These are phyloP conservation scores for Cephus sareptanus DNA, from an alignment of 2,888 invertebrate species.

Conservation along the genomic window DNA sequence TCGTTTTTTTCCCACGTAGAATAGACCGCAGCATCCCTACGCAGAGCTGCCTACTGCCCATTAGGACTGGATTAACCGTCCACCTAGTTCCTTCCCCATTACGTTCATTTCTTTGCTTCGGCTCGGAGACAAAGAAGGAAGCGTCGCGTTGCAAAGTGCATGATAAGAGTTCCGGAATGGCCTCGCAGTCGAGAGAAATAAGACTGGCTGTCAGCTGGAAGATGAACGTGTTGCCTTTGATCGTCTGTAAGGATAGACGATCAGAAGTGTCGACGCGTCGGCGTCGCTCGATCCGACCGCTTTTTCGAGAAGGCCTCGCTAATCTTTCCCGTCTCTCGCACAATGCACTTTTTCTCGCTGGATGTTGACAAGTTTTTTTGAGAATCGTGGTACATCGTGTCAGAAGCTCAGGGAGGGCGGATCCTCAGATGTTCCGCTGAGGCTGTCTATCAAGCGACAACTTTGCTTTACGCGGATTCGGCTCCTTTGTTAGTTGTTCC, in stretches of 20 bases:
- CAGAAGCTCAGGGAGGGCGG: conserved; percentile 17
- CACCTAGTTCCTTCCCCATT: not conserved
- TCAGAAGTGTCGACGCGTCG: not conserved
- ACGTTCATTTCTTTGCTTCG: not conserved
- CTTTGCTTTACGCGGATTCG: conserved; percentile 59
- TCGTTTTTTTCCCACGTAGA: not conserved
- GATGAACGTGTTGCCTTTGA: not conserved
- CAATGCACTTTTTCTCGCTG: conserved; percentile 44
- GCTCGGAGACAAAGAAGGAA: not conserved
- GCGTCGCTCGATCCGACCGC: conserved; percentile 4
- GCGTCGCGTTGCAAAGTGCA: not conserved
- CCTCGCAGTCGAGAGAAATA: not conserved
- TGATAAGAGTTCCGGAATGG: not conserved
- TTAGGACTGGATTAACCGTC: not conserved
- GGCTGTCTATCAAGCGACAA: conserved; percentile 52
- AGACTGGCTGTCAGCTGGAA: not conserved
- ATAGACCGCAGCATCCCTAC: not conserved
- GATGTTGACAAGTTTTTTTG: conserved; percentile 50
- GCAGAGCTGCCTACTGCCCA: not conserved
- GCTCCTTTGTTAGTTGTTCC: conserved; percentile 51
- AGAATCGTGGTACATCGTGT: conserved; percentile 12
- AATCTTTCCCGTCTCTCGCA: conserved; percentile 13
- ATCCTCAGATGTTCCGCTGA: conserved; percentile 56
- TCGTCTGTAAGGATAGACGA: not conserved
- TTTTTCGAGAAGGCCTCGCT: conserved; percentile 6